Conservation (phyloP, 2,797 vertebrate species). For the Psittacula echo region DNA sequence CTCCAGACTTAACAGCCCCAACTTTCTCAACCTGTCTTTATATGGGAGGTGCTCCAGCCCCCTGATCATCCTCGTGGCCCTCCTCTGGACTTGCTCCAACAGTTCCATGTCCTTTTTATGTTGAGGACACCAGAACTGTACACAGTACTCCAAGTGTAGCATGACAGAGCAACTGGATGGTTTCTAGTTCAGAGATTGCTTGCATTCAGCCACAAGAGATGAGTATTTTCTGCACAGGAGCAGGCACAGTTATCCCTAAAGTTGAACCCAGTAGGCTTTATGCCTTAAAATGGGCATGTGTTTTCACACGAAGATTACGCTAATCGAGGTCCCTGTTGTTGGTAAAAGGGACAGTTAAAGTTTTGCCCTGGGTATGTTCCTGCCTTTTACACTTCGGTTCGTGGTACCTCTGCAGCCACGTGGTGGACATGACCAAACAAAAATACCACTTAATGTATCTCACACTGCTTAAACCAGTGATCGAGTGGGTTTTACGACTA, state of each 20-base stretch:
- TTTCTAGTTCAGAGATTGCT: neutral
- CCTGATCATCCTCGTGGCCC: neutral
- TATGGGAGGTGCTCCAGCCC: too few species aligned
- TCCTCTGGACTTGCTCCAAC: neutral
- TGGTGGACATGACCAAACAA: neutral
- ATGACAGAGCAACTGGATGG: neutral
- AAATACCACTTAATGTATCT: neutral
- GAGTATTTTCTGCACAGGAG: neutral
- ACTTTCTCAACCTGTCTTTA: too few species aligned
- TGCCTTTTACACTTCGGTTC: neutral
- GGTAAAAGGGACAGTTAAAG: neutral
- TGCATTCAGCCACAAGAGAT: neutral
- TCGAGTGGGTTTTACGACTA: neutral
- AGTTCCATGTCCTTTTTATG: neutral
- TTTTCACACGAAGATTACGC: neutral
- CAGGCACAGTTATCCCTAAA: neutral
- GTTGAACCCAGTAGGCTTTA: neutral
- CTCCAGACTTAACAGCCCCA: too few species aligned
- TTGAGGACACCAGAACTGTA: neutral
- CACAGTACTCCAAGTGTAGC: neutral
- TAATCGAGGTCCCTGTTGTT: neutral
- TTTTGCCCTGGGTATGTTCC: neutral
- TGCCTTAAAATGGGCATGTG: neutral
- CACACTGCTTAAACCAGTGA: neutral
- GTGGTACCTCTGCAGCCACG: neutral